phyloP scores from a whole-genome alignment of 2,888 invertebrate species.

The Autographa gamma region DNA sequence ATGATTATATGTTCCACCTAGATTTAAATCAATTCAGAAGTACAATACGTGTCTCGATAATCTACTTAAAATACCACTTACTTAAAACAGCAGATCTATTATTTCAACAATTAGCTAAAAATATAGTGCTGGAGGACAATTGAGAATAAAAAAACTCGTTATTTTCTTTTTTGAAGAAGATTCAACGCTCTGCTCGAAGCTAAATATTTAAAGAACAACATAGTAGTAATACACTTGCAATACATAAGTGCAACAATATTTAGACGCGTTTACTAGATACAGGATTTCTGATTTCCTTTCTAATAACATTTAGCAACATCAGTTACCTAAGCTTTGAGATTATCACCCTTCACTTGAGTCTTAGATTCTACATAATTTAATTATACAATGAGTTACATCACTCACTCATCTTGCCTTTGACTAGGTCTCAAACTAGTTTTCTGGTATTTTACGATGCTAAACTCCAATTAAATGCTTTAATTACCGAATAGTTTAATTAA shows the following conservation, averaged over 20 bases:
- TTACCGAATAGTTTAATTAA: slow-evolving; percentile 15
- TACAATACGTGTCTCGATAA: no score
- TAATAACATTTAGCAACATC: slow-evolving; percentile 6
- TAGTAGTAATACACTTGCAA: no score
- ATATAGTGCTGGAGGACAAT: no score
- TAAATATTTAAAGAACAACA: no score
- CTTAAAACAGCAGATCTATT: no score
- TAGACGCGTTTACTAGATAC: background rate
- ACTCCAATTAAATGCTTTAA: slow-evolving; percentile 19
- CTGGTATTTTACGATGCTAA: slow-evolving; percentile 37
- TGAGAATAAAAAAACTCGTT: no score
- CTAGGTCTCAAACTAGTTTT: slow-evolving; percentile 36
- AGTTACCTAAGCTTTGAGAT: background rate
- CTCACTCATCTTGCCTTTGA: slow-evolving; percentile 38
- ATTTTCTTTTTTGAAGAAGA: no score
- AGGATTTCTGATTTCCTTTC: background rate
- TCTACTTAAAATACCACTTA: no score
- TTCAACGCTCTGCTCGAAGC: no score
- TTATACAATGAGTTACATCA: slow-evolving; percentile 28
- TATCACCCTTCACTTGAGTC: background rate
- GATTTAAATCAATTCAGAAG: background rate
- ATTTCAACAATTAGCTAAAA: no score
- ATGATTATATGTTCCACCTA: background rate
- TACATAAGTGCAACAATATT: background rate
- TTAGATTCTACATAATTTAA: background rate